Evolutionary conservation across 2,113 vertebrate genomes (phyloP).

Genomic region (Acrocephalus arundinaceus): DNA sequence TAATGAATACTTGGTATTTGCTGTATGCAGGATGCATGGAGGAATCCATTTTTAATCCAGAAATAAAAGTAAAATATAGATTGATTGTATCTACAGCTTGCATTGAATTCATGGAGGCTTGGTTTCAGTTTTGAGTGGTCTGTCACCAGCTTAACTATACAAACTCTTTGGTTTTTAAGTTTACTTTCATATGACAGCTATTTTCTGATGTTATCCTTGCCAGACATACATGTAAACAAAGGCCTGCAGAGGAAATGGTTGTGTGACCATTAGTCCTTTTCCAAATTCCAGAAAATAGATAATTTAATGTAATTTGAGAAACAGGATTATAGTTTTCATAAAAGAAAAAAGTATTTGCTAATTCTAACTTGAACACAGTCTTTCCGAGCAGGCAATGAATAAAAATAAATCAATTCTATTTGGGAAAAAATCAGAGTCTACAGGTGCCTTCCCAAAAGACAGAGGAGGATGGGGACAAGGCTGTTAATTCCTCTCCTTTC

Average conservation of each 20-base stretch:
- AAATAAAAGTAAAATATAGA: neutral
- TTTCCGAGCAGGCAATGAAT: neutral
- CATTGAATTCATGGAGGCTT: neutral
- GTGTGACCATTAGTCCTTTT: neutral
- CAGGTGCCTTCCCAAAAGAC: neutral
- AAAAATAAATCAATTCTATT: neutral
- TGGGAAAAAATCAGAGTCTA: neutral
- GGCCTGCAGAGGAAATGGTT: neutral
- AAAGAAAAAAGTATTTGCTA: neutral
- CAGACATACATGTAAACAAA: neutral
- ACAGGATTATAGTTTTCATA: neutral
- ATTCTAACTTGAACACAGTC: neutral
- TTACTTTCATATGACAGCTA: neutral
- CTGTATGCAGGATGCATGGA: conserved; percentile 11
- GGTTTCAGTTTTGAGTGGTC: neutral
- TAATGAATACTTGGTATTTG: conserved; percentile 53
- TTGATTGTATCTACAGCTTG: neutral
- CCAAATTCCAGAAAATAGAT: neutral
- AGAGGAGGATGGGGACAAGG: neutral
- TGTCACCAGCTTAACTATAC: neutral
- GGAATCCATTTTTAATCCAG: neutral
- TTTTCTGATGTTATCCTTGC: neutral
- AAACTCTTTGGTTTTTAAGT: neutral
- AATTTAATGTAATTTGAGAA: neutral
- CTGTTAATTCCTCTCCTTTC: neutral